Percentiles rank a stretch among this genome's conserved stretches.
Conservation (phyloP, 2,888 invertebrate species). For the Catocala sponsa region DNA sequence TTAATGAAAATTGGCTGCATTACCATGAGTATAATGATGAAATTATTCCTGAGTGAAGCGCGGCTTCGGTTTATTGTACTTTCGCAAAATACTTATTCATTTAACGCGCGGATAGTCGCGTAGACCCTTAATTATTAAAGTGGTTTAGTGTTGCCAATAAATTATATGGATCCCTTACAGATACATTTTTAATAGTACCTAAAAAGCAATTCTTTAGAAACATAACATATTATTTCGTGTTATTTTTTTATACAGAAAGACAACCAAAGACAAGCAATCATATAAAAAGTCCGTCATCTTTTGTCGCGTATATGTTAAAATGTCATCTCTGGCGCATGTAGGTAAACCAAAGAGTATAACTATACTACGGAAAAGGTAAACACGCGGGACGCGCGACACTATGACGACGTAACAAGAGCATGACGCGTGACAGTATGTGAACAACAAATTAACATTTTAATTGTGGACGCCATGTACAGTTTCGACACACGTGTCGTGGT, state of each 20-base stretch:
- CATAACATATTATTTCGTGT: too few species aligned
- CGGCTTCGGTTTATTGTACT: slow-evolving; percentile 30
- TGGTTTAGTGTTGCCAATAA: slow-evolving; percentile 18
- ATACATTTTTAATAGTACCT: too few species aligned
- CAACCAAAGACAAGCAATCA: too few species aligned
- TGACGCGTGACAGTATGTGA: slow-evolving; percentile 47
- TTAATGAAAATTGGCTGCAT: slow-evolving; percentile 46
- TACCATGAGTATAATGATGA: slow-evolving; percentile 43
- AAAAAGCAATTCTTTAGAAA: too few species aligned
- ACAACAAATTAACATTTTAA: slow-evolving; percentile 78
- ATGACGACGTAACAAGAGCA: slow-evolving; percentile 40
- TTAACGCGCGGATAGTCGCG: slow-evolving; percentile 18
- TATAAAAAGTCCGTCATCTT: too few species aligned
- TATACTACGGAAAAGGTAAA: too few species aligned
- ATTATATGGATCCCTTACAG: slow-evolving; percentile 8
- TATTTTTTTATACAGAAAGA: too few species aligned
- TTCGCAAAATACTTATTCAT: slow-evolving; percentile 24
- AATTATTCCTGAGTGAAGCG: slow-evolving; percentile 46
- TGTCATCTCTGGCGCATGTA: too few species aligned
- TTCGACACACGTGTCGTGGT: slow-evolving; percentile 54
- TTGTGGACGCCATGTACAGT: slow-evolving; percentile 65
- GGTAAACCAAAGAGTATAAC: too few species aligned
- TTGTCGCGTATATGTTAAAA: too few species aligned
- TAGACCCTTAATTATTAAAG: slow-evolving; percentile 18
- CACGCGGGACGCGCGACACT: slow-evolving; percentile 6